Conservation (phyloP, 1,140 invertebrate genomes). For the Cecropterus lyciades region DNA sequence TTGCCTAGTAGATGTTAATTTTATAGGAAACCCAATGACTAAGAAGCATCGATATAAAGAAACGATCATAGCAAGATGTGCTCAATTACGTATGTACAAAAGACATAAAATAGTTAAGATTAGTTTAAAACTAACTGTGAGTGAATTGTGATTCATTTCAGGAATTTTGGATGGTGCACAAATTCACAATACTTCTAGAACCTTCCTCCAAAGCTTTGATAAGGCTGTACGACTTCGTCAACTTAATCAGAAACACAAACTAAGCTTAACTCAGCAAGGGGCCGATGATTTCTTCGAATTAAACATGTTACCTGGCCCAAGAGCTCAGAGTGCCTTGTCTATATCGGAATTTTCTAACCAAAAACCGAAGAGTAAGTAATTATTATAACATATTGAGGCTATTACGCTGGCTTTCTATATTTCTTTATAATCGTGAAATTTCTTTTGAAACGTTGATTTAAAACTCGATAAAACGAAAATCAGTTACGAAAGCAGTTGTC, state of each 20-base stretch:
- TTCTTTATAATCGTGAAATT: too few relatives aligned
- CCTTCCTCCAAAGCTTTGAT: conserved; percentile 70
- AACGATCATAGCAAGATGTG: conserved; percentile 86
- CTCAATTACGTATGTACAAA: conserved; percentile 84
- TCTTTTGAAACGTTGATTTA: too few relatives aligned
- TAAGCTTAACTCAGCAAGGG: conserved; percentile 53
- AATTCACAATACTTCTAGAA: conserved; percentile 66
- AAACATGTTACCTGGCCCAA: conserved; percentile 67
- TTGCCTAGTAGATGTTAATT: conserved; percentile 82
- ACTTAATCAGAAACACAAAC: conserved; percentile 65
- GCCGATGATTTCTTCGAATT: conserved; percentile 71
- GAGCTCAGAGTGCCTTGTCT: conserved; percentile 57
- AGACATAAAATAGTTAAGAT: too few relatives aligned
- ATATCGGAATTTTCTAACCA: conserved; percentile 60
- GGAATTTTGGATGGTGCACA: conserved; percentile 62
- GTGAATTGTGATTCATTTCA: conserved; percentile 37
- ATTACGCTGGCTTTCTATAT: too few relatives aligned
- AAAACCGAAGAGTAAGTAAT: conserved; percentile 59
- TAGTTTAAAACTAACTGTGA: too few relatives aligned
- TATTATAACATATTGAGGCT: conserved; percentile 2
- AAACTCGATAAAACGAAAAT: too few relatives aligned
- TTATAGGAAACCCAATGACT: conserved; percentile 86
- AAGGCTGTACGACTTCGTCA: conserved; percentile 69
- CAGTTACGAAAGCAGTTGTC: too few relatives aligned
- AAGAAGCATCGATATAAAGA: conserved; percentile 86